phyloP scores from a whole-genome alignment of 2,113 vertebrate species.

The Pelodiscus sinensis region DNA sequence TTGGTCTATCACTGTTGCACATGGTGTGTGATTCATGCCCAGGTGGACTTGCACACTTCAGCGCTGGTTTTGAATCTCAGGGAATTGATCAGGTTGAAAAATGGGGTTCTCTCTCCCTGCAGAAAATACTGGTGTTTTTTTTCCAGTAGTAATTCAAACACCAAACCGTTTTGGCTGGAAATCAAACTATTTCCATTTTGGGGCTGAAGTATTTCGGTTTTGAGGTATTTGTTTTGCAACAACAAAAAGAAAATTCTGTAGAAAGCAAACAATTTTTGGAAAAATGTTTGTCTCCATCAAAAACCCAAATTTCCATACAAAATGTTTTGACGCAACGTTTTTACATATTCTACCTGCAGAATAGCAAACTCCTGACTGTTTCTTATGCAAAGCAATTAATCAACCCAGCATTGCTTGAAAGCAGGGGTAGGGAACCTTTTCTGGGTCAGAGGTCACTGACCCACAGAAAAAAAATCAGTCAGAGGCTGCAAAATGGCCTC shows the following conservation, averaged over 20 bases:
- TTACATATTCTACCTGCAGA: not conserved
- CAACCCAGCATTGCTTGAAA: not conserved
- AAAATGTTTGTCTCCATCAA: not conserved
- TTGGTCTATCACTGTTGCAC: too few relatives aligned
- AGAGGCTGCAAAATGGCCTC: too few relatives aligned
- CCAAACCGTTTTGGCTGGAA: not conserved
- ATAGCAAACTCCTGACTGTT: constrained; percentile 5
- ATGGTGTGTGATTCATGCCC: not conserved
- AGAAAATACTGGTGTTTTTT: not conserved
- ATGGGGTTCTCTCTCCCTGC: not conserved
- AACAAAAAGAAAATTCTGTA: not conserved
- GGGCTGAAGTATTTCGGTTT: not conserved
- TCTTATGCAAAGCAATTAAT: constrained; percentile 19
- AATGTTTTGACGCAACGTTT: not conserved
- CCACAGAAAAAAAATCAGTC: too few relatives aligned
- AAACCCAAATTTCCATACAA: not conserved
- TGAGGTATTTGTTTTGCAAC: fast-evolving
- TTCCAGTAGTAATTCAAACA: not conserved
- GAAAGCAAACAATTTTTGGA: not conserved
- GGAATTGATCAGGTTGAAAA: not conserved
- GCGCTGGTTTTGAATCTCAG: not conserved
- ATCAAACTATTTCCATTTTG: not conserved
- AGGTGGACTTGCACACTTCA: constrained; percentile 20
- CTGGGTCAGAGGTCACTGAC: too few relatives aligned
- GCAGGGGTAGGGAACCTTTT: too few relatives aligned